Conservation (phyloP, 2,113 vertebrate genomes). For the Silurus asotus region DNA sequence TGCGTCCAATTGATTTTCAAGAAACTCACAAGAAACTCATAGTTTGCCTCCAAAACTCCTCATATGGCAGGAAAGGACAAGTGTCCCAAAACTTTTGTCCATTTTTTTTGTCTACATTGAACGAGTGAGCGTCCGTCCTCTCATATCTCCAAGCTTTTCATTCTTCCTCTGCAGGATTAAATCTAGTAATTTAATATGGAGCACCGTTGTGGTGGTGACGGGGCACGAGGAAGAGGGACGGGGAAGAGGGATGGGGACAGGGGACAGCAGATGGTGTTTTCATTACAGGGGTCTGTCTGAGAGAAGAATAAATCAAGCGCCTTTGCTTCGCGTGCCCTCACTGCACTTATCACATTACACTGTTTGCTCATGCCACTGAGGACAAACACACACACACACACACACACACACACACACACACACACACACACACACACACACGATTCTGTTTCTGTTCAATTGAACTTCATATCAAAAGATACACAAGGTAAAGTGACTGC, state of each 20-base stretch:
- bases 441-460: background rate
- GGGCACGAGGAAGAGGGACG: conserved; percentile 42
- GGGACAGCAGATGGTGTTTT: conserved; percentile 73
- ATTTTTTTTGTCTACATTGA: background rate
- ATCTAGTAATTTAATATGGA: conserved; percentile 55
- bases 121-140: background rate
- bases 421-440: background rate
- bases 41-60: no score
- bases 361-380: conserved; percentile 38
- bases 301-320: conserved; percentile 60
- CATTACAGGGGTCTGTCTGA: conserved; percentile 67
- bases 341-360: conserved; percentile 63
- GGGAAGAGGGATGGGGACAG: conserved; percentile 51
- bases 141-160: conserved; percentile 42
- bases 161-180: conserved; percentile 55
- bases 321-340: conserved; percentile 45
- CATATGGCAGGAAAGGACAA: no score
- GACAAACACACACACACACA: conserved; percentile 27
- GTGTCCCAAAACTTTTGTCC: no score
- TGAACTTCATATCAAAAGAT: no score
- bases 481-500: background rate
- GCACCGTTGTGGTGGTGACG: conserved; percentile 66
- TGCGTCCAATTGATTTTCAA: no score
- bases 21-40: no score
- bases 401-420: background rate